Base-by-base conservation (phyloP, 2,113 vertebrate genomes). In the Hippoglossus stenolepis region DNA sequence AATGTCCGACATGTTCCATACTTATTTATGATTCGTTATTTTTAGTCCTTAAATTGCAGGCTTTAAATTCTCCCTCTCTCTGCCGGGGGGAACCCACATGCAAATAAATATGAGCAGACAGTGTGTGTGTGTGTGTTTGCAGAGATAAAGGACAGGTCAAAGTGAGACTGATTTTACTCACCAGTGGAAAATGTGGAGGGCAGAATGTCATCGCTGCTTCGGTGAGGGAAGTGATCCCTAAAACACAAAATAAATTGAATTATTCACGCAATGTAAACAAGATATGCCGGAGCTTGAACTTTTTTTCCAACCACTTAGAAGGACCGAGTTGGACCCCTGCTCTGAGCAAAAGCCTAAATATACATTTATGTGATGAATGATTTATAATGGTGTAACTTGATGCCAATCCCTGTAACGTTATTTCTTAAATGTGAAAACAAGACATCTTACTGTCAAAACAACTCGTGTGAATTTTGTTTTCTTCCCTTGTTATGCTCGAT, bases 211-310 rank as follows among this genome's bases (percentile, higher is more conserved):
- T 95, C 90, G 73, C 79, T 89, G 89, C 73, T 95, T 77, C 69
- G 88, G 12, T 62, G 85, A 65, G 91, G 92, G 73, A 84, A 92
- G 28, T 92, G 93, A n/a, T 97, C 96, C 54, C 98, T 99, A 85
- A 79, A 95, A 95, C 62, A 83, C 47, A 90, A 83, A 84, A 78
- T 31, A 14, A 67, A 83, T 21, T 49, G 4, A 53, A 74, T 51
- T 70, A 68, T 65, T 64, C 21, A 62, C 9, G 15, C 5, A 15
- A 17, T 60, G 49, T 21, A 51, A 26, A 69, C 4, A 20, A 65
- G 45, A 57, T 20, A 83, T 21, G 45, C 65, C 56, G n/a, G 17
- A 56, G 43, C 35, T 45, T 58, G 31, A 68, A 67, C 21, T 58
- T 65, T 66, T 58, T 21, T 56, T 20, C 11, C 40, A 54, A 47